These are phyloP conservation scores for Euspilapteryx auroguttella DNA, from an alignment of 2,888 invertebrate genomes.

Conservation along the genomic window DNA sequence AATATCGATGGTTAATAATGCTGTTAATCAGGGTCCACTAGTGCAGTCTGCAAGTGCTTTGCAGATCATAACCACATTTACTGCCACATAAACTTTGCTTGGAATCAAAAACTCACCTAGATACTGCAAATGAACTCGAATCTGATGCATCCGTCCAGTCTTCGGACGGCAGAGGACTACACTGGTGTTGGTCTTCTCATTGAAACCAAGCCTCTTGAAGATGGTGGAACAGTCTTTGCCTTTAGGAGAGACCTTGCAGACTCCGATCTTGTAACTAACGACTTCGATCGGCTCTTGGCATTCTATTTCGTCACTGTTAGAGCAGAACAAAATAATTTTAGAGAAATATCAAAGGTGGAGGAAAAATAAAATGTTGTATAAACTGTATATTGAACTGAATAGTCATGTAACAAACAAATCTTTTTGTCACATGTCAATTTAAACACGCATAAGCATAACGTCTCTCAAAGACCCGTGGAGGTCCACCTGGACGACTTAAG, in stretches of 20 bases:
- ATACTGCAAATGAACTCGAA: conserved; percentile 96
- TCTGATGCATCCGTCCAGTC: conserved; percentile 98
- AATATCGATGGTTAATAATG: too few relatives aligned
- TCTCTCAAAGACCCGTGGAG: too few relatives aligned
- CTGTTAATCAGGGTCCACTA: too few relatives aligned
- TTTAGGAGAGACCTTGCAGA: conserved; percentile 89
- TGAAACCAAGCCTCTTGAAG: conserved; percentile 87
- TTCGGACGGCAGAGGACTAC: conserved; percentile 93
- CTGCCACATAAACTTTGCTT: too few relatives aligned
- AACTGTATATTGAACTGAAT: too few relatives aligned
- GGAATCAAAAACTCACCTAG: conserved; percentile 85
- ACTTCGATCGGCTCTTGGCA: conserved; percentile 91
- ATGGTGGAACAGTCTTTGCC: conserved; percentile 93
- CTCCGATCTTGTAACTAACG: conserved; percentile 93
- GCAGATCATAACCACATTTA: too few relatives aligned
- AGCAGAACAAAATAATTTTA: conserved; percentile 1
- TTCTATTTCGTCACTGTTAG: conserved; percentile 73
- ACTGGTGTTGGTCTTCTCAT: conserved; percentile 87
- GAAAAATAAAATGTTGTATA: too few relatives aligned
- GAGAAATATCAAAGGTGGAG: background rate
- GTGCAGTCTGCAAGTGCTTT: too few relatives aligned
- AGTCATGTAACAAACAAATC: too few relatives aligned
- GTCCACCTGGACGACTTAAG: too few relatives aligned
- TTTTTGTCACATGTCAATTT: too few relatives aligned
- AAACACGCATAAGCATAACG: too few relatives aligned